phyloP scores from a whole-genome alignment of 2,888 invertebrate genomes.

The Xylota sylvarum region DNA sequence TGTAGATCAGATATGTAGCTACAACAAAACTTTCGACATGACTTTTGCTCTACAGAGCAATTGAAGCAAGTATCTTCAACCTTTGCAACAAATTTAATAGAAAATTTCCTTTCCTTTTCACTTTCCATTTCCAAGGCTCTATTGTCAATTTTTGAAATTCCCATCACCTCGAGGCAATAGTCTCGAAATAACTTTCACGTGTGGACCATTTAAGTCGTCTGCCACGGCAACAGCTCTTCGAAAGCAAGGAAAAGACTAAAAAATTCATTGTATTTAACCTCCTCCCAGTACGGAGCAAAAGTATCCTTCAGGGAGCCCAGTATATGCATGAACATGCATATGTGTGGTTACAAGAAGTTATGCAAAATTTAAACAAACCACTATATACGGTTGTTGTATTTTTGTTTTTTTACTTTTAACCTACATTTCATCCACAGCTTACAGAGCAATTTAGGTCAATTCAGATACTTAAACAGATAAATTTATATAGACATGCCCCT shows the following conservation, averaged over 20 bases:
- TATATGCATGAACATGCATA: background rate
- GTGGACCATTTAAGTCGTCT: conserved; percentile 12
- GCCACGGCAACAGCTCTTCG: background rate
- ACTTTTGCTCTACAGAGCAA: too few species aligned
- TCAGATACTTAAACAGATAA: conserved; percentile 1
- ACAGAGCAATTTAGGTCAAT: conserved; percentile 2
- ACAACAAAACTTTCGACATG: too few species aligned
- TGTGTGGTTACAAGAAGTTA: background rate
- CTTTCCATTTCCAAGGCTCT: too few species aligned
- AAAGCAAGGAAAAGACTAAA: background rate
- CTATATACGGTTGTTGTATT: background rate
- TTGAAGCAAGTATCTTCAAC: too few species aligned
- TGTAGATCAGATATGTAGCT: too few species aligned
- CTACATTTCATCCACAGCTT: conserved; percentile 2
- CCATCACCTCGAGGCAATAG: background rate
- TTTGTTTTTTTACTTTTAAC: background rate
- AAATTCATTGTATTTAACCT: conserved; percentile 22
- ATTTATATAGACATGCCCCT: background rate
- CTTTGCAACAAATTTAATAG: too few species aligned
- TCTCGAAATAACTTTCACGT: background rate
- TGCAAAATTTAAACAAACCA: conserved; percentile 11
- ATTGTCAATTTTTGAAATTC: background rate
- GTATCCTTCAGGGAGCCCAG: background rate
- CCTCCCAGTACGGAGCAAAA: conserved; percentile 8
- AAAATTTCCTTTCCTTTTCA: too few species aligned